Evolutionary conservation across 2,888 invertebrate species (phyloP), one percentile per base, ranked within the genome.

Genomic region (Lottia scabra): DNA sequence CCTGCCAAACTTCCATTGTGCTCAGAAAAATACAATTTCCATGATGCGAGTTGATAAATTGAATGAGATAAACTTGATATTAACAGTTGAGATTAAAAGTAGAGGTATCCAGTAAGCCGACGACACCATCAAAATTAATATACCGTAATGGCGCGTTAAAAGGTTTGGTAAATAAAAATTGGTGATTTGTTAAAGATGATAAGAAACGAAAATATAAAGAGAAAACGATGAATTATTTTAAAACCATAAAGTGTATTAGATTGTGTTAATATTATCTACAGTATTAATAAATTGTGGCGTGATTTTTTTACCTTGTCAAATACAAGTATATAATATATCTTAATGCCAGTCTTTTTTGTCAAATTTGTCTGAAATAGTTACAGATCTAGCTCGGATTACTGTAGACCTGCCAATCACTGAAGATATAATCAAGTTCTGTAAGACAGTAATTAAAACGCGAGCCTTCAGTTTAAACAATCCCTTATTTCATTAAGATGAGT

Each of bases 291-390:
- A 56, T 56, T 23, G 19, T 56, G 19, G 19, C 56, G 19, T 56
- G 19, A 23, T 56, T 56, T 56, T 56, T 56, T 23, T 56, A 13
- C 19, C 56, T 56, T 56, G 56, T 56, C 56, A 56, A 23, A 56
- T 56, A 23, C 56, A 19, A 56, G 56, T 56, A 56, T 56, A 56
- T 23, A 23, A 56, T 56, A 56, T 56, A 56, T 56, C 56, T 56
- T 56, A 19, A 56, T 56, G 56, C 23, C 56, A 23, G 19, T 23
- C 23, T 56, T 56, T 56, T 56, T 56, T 56, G 56, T 56, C 56
- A 56, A 56, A 56, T 56, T 56, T 56, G 56, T 56, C 23, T 56
- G 56, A 56, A 56, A 56, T 56, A 56, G 56, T 56, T 56, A 23
- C 56, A 56, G 56, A 56, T 56, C 23, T 23, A 56, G 56, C 56